phyloP scores from a whole-genome alignment of 37 sponge, comb jelly and placozoan species.

The Ianthella basta region DNA sequence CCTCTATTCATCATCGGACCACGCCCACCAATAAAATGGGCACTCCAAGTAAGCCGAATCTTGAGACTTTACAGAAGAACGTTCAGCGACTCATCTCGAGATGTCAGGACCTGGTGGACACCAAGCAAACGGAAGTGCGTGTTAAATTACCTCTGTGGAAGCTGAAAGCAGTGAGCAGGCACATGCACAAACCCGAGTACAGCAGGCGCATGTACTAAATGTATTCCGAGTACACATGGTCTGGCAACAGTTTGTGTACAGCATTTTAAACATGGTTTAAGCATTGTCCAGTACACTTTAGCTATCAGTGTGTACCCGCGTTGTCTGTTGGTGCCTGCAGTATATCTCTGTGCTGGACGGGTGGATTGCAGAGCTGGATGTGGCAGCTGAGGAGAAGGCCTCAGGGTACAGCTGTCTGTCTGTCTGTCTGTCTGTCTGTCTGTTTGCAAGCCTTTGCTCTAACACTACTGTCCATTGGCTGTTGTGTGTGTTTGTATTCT shows the following conservation, averaged over 20 bases:
- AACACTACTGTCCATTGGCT: too few relatives aligned
- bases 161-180: slow-evolving; percentile 36
- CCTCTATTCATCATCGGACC: neutral
- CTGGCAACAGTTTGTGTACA: neutral
- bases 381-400: neutral
- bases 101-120: slow-evolving; percentile 59
- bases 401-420: neutral
- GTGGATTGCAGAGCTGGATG: slow-evolving; percentile 15
- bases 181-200: neutral
- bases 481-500: neutral
- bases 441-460: too few relatives aligned
- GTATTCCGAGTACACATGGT: too few relatives aligned
- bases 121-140: slow-evolving; percentile 37
- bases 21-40: neutral
- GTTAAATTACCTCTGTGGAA: slow-evolving; percentile 53
- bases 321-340: neutral
- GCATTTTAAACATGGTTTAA: too few relatives aligned
- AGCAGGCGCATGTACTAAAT: neutral
- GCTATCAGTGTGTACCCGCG: too few relatives aligned
- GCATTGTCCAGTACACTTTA: too few relatives aligned
- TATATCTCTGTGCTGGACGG: slow-evolving; percentile 24
- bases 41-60: neutral
- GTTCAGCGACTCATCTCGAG: slow-evolving; percentile 59
- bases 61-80: slow-evolving; percentile 31
- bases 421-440: too few relatives aligned